These are phyloP conservation scores for Pachydiplax longipennis DNA, from an alignment of 2,888 invertebrate species.

Conservation along the genomic window DNA sequence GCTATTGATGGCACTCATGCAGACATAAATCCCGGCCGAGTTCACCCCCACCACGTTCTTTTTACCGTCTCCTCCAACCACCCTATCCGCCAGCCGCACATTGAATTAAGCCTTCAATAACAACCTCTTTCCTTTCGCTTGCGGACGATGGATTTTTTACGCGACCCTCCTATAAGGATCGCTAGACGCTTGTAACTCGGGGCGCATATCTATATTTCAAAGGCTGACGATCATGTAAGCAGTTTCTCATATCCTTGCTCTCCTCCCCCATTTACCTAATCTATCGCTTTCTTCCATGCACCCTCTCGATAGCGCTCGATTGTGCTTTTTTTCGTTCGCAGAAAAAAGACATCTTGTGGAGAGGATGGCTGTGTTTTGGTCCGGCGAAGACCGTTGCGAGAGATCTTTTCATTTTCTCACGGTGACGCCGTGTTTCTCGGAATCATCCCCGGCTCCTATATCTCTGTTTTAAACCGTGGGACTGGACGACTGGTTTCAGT, in stretches of 20 bases:
- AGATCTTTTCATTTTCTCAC: not conserved
- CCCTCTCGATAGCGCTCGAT: not conserved
- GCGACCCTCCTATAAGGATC: slow-evolving; percentile 2
- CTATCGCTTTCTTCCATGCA: not conserved
- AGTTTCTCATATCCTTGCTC: slow-evolving; percentile 5
- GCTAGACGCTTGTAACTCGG: slow-evolving; percentile 33
- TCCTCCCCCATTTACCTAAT: not conserved
- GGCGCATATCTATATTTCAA: slow-evolving; percentile 40
- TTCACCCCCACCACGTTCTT: not conserved
- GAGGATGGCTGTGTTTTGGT: not conserved
- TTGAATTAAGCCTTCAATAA: slow-evolving; percentile 44
- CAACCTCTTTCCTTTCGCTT: slow-evolving; percentile 28
- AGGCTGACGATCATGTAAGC: slow-evolving; percentile 29
- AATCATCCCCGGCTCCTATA: not conserved
- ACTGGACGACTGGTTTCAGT: not conserved
- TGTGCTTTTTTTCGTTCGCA: not conserved
- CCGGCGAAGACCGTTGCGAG: not conserved
- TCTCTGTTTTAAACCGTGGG: not conserved
- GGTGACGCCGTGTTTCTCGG: not conserved
- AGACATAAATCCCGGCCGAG: slow-evolving; percentile 26
- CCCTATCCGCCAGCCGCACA: slow-evolving; percentile 10
- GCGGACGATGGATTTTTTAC: not conserved
- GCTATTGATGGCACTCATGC: slow-evolving; percentile 37
- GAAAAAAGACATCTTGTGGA: not conserved
- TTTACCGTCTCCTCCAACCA: not conserved